phyloP scores from a whole-genome alignment of 2,797 vertebrate species.

The Fistularia commersonii region DNA sequence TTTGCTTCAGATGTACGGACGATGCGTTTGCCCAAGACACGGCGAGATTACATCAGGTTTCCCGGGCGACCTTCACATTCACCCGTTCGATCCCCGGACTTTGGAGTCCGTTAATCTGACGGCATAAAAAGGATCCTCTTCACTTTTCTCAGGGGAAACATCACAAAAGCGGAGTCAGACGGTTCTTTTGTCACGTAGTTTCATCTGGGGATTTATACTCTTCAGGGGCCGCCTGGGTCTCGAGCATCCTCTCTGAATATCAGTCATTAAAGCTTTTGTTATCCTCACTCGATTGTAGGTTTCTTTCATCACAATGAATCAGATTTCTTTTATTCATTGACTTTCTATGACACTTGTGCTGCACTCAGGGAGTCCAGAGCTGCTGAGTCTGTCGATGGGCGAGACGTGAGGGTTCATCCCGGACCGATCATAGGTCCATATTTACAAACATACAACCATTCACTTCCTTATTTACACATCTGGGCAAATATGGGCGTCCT shows the following conservation, averaged over 20 bases:
- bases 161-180: conserved; percentile 29
- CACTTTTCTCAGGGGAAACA: conserved; percentile 29
- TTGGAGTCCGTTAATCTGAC: conserved; percentile 9
- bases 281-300: not conserved
- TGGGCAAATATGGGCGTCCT: no score
- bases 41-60: conserved; percentile 2
- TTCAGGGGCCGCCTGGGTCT: conserved; percentile 17
- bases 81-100: not conserved
- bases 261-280: conserved; percentile 1
- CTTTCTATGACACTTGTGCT: no score
- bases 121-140: conserved; percentile 28
- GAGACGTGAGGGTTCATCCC: no score
- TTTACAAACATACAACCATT: no score
- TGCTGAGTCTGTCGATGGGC: no score
- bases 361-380: no score
- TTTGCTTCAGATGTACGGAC: not conserved
- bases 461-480: no score
- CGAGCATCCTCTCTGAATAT: conserved; percentile 14
- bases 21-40: not conserved
- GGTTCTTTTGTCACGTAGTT: conserved; percentile 36
- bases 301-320: no score
- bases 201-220: conserved; percentile 35
- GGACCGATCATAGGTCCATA: no score
- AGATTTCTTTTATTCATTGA: no score
- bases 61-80: conserved; percentile 9